Evolutionary conservation across 1,140 invertebrate species (phyloP).

Genomic region (Parasteatoda tepidariorum): DNA sequence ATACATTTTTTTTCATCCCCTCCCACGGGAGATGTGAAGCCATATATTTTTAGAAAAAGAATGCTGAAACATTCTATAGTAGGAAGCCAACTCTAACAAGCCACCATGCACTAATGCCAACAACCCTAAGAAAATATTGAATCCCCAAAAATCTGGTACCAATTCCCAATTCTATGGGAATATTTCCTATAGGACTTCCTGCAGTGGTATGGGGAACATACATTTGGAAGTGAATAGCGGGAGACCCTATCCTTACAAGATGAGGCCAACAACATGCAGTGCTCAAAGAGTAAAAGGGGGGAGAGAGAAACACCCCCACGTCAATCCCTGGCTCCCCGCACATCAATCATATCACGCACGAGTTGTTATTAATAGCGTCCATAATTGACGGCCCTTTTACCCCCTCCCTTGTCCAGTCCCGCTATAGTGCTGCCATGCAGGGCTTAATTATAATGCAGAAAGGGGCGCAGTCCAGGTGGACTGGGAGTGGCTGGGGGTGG

Average conservation of each 20-base stretch:
- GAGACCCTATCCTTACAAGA: neutral
- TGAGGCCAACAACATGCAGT: constrained; percentile 8
- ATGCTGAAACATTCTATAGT: too few relatives aligned
- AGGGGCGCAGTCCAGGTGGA: constrained; percentile 35
- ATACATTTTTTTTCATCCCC: too few relatives aligned
- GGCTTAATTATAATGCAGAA: constrained; percentile 44
- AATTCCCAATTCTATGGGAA: neutral
- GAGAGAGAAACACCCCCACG: neutral
- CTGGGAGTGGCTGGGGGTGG: neutral
- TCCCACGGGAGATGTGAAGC: too few relatives aligned
- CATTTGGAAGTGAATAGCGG: neutral
- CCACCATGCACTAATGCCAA: too few relatives aligned
- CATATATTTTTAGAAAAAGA: too few relatives aligned
- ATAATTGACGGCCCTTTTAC: constrained; percentile 35
- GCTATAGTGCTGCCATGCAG: neutral
- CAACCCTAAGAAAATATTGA: too few relatives aligned
- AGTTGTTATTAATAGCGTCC: constrained; percentile 55
- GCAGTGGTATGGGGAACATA: neutral
- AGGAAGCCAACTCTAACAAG: too few relatives aligned
- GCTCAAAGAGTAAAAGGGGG: neutral
- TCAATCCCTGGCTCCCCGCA: constrained; percentile 35
- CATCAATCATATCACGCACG: constrained; percentile 49
- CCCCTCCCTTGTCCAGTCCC: neutral
- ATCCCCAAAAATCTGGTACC: too few relatives aligned
- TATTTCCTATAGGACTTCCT: constrained; percentile 23